phyloP scores from a whole-genome alignment of 2,888 invertebrate species.

The Cataglyphis rosenhaueri region DNA sequence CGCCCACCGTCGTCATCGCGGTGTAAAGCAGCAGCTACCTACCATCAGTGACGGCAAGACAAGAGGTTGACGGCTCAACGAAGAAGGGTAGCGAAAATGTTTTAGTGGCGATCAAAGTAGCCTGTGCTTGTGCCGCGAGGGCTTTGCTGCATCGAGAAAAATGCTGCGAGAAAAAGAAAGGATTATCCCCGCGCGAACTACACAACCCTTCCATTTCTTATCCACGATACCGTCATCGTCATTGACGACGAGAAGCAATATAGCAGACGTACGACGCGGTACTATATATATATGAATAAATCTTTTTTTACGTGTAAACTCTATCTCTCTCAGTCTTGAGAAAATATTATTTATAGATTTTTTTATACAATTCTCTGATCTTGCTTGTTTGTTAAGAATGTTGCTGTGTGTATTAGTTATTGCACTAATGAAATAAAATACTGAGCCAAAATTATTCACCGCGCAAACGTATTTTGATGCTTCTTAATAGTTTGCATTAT shows the following conservation, averaged over 20 bases:
- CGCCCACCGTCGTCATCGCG: conserved; percentile 59
- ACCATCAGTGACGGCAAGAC: conserved; percentile 52
- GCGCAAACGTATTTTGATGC: neutral
- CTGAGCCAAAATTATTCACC: conserved; percentile 6
- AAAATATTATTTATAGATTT: conserved; percentile 1
- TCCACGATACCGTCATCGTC: conserved; percentile 1
- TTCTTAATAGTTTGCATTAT: neutral
- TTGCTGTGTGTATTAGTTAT: neutral
- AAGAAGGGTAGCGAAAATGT: conserved; percentile 81
- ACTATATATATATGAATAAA: neutral
- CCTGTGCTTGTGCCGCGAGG: conserved; percentile 74
- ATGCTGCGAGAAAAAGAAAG: conserved; percentile 54
- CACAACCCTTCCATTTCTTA: conserved; percentile 29
- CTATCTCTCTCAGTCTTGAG: too few species aligned
- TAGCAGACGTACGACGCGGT: conserved; percentile 44
- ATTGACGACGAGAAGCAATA: conserved; percentile 61
- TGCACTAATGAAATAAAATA: neutral
- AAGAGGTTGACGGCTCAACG: conserved; percentile 7
- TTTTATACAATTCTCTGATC: neutral
- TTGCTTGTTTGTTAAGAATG: neutral
- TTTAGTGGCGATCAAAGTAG: conserved; percentile 84
- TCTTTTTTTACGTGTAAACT: neutral
- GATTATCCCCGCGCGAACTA: neutral
- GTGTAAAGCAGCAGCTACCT: conserved; percentile 55
- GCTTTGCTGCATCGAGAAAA: conserved; percentile 59